These are phyloP conservation scores for Apocrypta bakeri DNA, from an alignment of 1,140 invertebrate species.

Conservation along the genomic window DNA sequence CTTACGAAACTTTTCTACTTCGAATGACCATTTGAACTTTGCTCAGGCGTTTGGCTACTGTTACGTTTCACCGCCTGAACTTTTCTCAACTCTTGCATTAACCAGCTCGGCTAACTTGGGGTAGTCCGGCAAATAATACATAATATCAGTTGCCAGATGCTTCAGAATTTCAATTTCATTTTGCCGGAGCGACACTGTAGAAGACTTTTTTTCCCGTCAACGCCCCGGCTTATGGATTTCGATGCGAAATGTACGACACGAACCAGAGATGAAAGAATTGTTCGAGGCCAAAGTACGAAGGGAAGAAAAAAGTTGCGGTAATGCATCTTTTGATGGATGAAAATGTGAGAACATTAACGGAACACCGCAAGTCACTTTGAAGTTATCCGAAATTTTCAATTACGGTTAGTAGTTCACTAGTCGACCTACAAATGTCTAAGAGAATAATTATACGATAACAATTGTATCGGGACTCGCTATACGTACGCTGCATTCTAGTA, in stretches of 20 bases:
- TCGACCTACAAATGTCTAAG: not conserved
- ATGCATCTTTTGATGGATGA: too few species aligned
- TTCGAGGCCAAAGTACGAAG: too few species aligned
- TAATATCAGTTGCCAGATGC: not conserved
- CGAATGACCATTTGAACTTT: constrained; percentile 6
- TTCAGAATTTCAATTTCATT: not conserved
- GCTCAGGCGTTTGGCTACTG: not conserved
- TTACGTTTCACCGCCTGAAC: not conserved
- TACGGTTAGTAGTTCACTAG: too few species aligned
- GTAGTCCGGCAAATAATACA: not conserved
- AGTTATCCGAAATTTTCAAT: not conserved
- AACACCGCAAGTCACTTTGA: too few species aligned
- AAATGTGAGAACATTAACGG: too few species aligned
- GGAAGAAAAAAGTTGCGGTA: too few species aligned
- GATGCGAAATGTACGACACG: too few species aligned
- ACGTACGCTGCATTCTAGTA: not conserved
- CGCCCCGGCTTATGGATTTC: too few species aligned
- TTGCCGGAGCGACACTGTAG: not conserved
- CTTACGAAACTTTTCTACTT: not conserved
- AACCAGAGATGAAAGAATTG: too few species aligned
- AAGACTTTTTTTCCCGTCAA: not conserved
- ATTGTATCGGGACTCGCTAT: not conserved
- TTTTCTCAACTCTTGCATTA: not conserved
- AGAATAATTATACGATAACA: not conserved
- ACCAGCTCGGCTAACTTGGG: not conserved